These are phyloP conservation scores for Metopolophium dirhodum DNA, from an alignment of 1,140 invertebrate species.

Conservation along the genomic window DNA sequence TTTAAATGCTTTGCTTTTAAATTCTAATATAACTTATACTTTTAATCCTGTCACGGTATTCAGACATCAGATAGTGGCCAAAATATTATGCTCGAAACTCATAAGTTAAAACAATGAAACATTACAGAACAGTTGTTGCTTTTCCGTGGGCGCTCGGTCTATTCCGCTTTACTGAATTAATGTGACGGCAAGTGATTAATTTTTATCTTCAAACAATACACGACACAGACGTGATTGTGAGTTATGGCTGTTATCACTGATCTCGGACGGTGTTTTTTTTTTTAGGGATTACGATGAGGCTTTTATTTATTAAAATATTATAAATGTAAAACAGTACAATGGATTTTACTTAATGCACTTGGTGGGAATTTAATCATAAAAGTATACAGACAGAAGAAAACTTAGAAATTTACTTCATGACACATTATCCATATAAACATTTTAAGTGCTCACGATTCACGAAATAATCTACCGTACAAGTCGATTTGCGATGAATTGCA, in stretches of 20 bases:
- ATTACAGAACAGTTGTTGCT: not conserved
- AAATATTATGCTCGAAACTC: not conserved
- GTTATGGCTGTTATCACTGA: not conserved
- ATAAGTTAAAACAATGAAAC: not conserved
- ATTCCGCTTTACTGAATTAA: not conserved
- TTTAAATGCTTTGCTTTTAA: not conserved
- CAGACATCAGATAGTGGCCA: not conserved
- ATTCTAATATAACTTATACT: not conserved
- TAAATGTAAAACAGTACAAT: not conserved
- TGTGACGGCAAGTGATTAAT: not conserved
- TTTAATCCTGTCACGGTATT: not conserved
- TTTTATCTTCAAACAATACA: not conserved
- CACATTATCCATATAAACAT: not conserved
- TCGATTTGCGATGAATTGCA: not conserved
- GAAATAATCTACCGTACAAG: not conserved
- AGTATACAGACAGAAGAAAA: not conserved
- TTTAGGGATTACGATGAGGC: not conserved
- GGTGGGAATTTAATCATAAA: not conserved
- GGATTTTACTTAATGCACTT: not conserved
- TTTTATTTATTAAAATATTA: not conserved
- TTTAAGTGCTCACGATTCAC: not conserved
- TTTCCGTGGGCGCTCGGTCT: not conserved
- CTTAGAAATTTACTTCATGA: not conserved
- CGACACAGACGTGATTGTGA: not conserved
- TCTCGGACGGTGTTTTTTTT: not conserved